Evolutionary conservation across 2,888 invertebrate species (phyloP), one percentile per base, ranked within the genome.

Genomic region (Meta bourneti): DNA sequence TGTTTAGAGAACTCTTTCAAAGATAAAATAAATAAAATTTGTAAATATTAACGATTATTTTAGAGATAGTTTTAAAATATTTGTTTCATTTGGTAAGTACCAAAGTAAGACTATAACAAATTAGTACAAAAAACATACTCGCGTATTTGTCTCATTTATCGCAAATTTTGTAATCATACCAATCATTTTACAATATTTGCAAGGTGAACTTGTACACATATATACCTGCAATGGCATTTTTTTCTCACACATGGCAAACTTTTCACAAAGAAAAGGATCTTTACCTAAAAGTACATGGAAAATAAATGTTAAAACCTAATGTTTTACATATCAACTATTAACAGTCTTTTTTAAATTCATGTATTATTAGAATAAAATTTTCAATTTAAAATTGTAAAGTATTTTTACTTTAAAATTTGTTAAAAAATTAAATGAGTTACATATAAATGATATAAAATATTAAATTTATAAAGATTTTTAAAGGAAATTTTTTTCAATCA

Each of bases 181-280:
- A 34, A 34, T 34, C 34, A 34, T 34, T 34, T 4, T 34, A 34
- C 34, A 34, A 34, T 1, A 34, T n/a, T n/a, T n/a, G n/a, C 34
- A 34, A 34, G 34, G 34, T 34, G 34, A 34, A 34, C 34, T 34
- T 34, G 4, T 34, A 34, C 34, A 61, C 72, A 81, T n/a, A n/a
- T n/a, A n/a, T 91, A 91, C 91, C 70, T 77, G 69, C 11, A 78
- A 13, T 52, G 91, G 91, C 82, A 54, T 91, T 54, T 87, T 91
- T 71, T 82, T 87, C 49, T 91, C 91, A 72, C 91, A 91, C 81
- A 87, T 78, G 0, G 86, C 52, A 82, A 87, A 91, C 52, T 91
- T 91, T 75, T 87, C 87, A 71, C 91, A 91, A 9, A 91, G 77
- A 11, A 82, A 34, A 49, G 91, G 91, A 78, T 91, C 61, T 87